phyloP scores from a whole-genome alignment of 2,888 invertebrate species.

The Operophtera brumata region DNA sequence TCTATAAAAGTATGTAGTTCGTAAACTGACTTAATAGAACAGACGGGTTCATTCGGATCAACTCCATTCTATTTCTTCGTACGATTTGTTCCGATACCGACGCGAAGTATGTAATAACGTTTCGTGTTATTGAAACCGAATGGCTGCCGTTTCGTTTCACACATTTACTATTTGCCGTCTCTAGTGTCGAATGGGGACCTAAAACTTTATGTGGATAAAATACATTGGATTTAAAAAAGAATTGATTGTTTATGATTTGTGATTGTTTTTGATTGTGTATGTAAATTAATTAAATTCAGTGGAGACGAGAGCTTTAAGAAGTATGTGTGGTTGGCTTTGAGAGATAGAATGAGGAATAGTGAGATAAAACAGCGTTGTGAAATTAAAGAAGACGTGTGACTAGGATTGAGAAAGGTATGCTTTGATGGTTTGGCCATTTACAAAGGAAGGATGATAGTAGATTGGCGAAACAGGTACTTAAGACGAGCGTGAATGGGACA shows the following conservation, averaged over 20 bases:
- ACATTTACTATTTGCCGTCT: conserved; percentile 13
- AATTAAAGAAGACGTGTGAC: too few relatives aligned
- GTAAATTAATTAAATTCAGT: too few relatives aligned
- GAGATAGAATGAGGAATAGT: too few relatives aligned
- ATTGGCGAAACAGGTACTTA: too few relatives aligned
- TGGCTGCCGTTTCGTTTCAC: conserved; percentile 15
- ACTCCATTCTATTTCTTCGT: conserved; percentile 15
- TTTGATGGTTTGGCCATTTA: too few relatives aligned
- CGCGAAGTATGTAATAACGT: conserved; percentile 27
- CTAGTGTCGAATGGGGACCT: conserved; percentile 11
- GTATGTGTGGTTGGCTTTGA: too few relatives aligned
- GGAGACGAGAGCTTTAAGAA: too few relatives aligned
- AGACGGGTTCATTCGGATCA: background rate
- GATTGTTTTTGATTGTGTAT: too few relatives aligned
- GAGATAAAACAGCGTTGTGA: too few relatives aligned
- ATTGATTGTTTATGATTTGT: background rate
- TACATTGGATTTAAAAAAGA: conserved; percentile 11
- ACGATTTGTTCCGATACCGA: conserved; percentile 23
- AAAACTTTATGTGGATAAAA: conserved; percentile 12
- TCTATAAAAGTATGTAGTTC: conserved; percentile 1
- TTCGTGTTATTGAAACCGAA: conserved; percentile 33
- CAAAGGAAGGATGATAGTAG: too few relatives aligned
- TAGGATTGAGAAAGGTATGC: too few relatives aligned
- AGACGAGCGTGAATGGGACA: too few relatives aligned
- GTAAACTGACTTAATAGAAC: conserved; percentile 9